Conservation (phyloP, 1,140 invertebrate species). For the Scaptomyza pallida region DNA sequence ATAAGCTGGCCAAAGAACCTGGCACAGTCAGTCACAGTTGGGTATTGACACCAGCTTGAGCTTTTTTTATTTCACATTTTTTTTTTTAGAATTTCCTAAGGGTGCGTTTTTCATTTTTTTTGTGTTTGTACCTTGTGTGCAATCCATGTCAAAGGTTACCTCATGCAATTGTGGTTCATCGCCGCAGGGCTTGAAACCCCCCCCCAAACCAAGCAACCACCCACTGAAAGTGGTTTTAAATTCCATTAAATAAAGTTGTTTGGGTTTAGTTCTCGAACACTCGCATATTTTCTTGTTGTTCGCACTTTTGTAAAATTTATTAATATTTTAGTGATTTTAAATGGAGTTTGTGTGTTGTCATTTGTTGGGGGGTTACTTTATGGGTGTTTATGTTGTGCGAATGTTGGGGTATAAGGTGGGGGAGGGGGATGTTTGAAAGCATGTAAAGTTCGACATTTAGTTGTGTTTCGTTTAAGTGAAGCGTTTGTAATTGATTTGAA, state of each 20-base stretch:
- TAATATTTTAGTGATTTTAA: conserved; percentile 83
- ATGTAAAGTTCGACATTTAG: conserved; percentile 5
- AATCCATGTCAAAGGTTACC: conserved; percentile 74
- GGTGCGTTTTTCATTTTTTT: conserved; percentile 29
- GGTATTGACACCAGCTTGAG: conserved; percentile 74
- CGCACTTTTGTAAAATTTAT: conserved; percentile 82
- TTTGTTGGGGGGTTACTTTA: conserved; percentile 17
- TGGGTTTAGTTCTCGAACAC: conserved; percentile 69
- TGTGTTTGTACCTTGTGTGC: conserved; percentile 3
- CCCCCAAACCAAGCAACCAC: conserved; percentile 42
- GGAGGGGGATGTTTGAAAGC: conserved; percentile 10
- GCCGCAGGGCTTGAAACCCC: conserved; percentile 59
- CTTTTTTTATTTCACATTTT: conserved; percentile 55
- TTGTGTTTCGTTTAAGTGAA: conserved; percentile 52
- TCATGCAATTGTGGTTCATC: conserved; percentile 74
- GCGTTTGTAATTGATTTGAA: conserved; percentile 59
- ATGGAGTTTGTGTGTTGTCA: conserved; percentile 77
- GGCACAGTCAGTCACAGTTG: conserved; percentile 67
- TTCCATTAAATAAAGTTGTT: conserved; percentile 84
- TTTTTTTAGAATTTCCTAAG: conserved; percentile 7
- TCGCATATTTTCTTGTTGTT: conserved; percentile 82
- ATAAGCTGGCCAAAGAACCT: conserved; percentile 70
- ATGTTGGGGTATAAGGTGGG: background rate
- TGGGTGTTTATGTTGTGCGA: conserved; percentile 28
- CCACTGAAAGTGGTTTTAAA: conserved; percentile 81